Evolutionary conservation across 2,113 vertebrate genomes (phyloP), one percentile per base, ranked within the genome.

Genomic region (Amazona vittata): DNA sequence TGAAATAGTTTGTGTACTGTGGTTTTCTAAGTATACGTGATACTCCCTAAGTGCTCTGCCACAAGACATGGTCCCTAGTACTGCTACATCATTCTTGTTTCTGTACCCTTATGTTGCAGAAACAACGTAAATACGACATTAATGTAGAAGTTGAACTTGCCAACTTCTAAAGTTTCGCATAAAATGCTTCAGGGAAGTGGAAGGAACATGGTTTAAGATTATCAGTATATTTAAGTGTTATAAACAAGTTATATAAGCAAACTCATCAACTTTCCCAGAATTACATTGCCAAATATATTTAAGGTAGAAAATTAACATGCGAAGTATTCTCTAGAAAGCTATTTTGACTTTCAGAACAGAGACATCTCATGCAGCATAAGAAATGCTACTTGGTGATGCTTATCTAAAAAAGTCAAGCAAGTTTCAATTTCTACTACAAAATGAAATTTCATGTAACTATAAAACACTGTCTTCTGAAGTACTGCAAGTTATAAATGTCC

Each of bases 291-390:
- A 94, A 96, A 91, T 80, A 77, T 68, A 68, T 97, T 96, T 73
- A 92, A 92, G 93, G 73, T 86, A 35, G 50, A 86, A 75, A 97
- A 97, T 95, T 68, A 96, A 59, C 63, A 93, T 90, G 92, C 28
- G 6, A 96, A 97, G 96, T 94, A 74, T 33, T 85, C 69, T 84
- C 71, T 75, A 29, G 68, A 94, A 96, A 93, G 84, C 88, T 91
- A 71, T 96, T 97, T 92, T 95, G 82, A 97, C 86, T 96, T 97
- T 96, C 85, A 83, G 96, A 97, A 94, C 31, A 93, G 89, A 83
- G 55, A 81, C 26, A 62, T 94, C 94, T 91, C 91, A 86, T 24
- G 78, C 60, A 90, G 64, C 79, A 87, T 33, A 93, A 94, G 85
- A 94, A 97, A 97, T 88, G 77, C 86, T 96, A 93, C 41, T 92